A percentile compares a stretch with the other conserved stretches of the same genome.
Evolutionary conservation across 2,113 vertebrate genomes (phyloP).

Genomic region (Brienomyrus longianalis): DNA sequence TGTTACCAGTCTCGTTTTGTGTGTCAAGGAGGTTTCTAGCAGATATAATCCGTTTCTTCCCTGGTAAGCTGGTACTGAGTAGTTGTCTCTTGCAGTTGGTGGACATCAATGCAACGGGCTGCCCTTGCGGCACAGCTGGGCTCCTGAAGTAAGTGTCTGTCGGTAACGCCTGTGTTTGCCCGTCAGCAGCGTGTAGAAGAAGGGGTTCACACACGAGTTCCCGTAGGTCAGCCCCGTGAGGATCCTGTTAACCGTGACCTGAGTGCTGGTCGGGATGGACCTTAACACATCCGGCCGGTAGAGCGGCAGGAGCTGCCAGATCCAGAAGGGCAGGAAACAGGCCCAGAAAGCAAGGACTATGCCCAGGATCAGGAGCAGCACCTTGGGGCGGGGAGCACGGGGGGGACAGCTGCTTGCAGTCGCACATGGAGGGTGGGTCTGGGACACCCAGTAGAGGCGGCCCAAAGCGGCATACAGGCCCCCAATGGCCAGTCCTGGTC

Average conservation of each 20-base stretch:
- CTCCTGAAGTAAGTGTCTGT: conserved; percentile 36
- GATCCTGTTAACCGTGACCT: conserved; percentile 70
- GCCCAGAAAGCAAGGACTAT: conserved; percentile 76
- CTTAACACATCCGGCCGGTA: conserved; percentile 64
- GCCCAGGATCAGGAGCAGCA: conserved; percentile 68
- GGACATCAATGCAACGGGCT: conserved; percentile 46
- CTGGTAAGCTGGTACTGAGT: not conserved
- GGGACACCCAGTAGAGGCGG: conserved; percentile 72
- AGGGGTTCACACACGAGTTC: conserved; percentile 76
- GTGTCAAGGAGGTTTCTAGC: not conserved
- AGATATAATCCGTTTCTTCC: not conserved
- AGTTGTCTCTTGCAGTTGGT: not conserved
- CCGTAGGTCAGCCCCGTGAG: conserved; percentile 73
- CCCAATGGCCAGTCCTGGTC: conserved; percentile 68
- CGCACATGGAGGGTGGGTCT: conserved; percentile 61
- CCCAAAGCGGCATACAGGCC: conserved; percentile 66
- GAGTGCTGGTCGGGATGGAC: conserved; percentile 61
- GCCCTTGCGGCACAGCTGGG: conserved; percentile 56
- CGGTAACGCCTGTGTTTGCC: conserved; percentile 52
- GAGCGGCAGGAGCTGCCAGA: conserved; percentile 73
- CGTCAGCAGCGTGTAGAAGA: conserved; percentile 74
- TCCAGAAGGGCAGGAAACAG: conserved; percentile 77
- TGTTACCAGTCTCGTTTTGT: not conserved
- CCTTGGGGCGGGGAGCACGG: conserved; percentile 68
- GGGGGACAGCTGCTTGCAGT: conserved; percentile 50